Evolutionary conservation across 2,888 invertebrate genomes (phyloP).

Genomic region (Melangyna quadrimaculata): DNA sequence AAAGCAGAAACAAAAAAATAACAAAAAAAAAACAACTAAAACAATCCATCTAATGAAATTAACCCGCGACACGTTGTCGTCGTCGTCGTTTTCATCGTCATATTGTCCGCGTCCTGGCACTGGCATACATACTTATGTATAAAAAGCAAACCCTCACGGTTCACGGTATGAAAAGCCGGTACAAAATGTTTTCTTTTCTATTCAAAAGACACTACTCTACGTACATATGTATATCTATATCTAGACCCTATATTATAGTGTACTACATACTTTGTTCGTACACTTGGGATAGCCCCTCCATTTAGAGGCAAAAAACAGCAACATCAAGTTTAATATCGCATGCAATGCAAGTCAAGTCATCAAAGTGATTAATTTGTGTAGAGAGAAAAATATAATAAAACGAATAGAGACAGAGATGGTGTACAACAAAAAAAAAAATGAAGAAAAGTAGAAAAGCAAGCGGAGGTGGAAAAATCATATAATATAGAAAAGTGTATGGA

Average conservation of each 20-base stretch:
- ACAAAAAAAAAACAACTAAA: constrained; percentile 56
- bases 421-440: neutral
- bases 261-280: constrained; percentile 6
- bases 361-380: constrained; percentile 64
- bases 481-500: constrained; percentile 20
- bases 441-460: constrained; percentile 23
- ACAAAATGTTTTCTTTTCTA: neutral
- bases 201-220: constrained; percentile 16
- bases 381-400: constrained; percentile 11
- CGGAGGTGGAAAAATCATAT: constrained; percentile 65
- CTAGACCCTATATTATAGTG: neutral
- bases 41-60: constrained; percentile 69
- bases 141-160: neutral
- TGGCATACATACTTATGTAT: too few species aligned
- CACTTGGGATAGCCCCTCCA: constrained; percentile 5
- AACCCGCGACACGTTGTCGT: constrained; percentile 46
- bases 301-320: neutral
- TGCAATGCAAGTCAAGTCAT: constrained; percentile 62
- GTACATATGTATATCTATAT: neutral
- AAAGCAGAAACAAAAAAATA: constrained; percentile 19
- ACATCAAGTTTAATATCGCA: constrained; percentile 43
- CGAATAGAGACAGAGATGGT: neutral
- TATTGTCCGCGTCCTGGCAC: neutral
- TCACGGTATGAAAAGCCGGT: constrained; percentile 53
- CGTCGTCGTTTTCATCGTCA: neutral